These are phyloP conservation scores for Diplodus puntazzo DNA, from an alignment of 2,797 vertebrate genomes.

Conservation along the genomic window DNA sequence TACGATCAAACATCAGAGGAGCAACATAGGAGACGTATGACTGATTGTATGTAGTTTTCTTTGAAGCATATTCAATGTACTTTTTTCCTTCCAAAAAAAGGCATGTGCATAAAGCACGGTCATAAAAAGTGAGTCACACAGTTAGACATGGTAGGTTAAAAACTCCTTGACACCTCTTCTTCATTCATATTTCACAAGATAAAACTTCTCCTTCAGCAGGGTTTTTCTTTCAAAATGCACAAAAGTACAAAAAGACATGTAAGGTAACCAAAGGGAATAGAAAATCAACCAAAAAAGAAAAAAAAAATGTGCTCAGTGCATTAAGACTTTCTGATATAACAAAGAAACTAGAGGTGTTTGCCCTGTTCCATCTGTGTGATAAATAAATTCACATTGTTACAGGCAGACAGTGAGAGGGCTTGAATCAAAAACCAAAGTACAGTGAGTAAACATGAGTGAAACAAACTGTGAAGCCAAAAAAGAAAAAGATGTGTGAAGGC, in stretches of 20 bases:
- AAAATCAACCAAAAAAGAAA: conserved; percentile 65
- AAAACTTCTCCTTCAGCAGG: conserved; percentile 82
- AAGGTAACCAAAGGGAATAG: conserved; percentile 72
- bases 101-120: conserved; percentile 79
- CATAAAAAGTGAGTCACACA: conserved; percentile 80
- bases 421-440: conserved; percentile 68
- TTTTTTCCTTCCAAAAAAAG: conserved; percentile 76
- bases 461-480: conserved; percentile 24
- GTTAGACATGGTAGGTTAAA: conserved; percentile 77
- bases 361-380: conserved; percentile 73
- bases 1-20: conserved; percentile 75
- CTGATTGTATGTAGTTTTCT: conserved; percentile 78
- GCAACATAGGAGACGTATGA: conserved; percentile 75
- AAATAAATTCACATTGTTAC: conserved; percentile 83
- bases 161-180: conserved; percentile 65
- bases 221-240: conserved; percentile 72
- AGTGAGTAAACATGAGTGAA: conserved; percentile 75
- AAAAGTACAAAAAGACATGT: conserved; percentile 79
- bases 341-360: conserved; percentile 72
- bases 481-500: conserved; percentile 45
- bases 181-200: conserved; percentile 79
- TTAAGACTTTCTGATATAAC: conserved; percentile 80
- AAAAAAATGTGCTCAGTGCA: conserved; percentile 83
- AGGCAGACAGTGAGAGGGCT: conserved; percentile 78
- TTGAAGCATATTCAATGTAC: conserved; percentile 72